These are phyloP conservation scores for Therioaphis trifolii DNA, from an alignment of 2,888 invertebrate genomes.

Conservation along the genomic window DNA sequence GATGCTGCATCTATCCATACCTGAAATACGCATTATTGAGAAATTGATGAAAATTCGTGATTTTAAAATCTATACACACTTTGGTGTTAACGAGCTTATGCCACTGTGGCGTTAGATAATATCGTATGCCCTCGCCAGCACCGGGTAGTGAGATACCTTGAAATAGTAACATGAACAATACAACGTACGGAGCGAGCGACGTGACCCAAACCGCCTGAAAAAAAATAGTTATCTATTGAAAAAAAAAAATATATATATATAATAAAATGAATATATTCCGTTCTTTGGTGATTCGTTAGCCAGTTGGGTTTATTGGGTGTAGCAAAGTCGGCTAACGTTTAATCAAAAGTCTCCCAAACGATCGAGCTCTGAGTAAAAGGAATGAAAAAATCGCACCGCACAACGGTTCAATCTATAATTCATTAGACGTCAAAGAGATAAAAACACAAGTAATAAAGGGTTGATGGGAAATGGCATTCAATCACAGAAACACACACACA, in stretches of 20 bases:
- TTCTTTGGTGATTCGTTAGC: neutral
- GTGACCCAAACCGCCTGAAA: conserved; percentile 92
- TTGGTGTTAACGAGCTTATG: conserved; percentile 81
- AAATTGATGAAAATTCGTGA: neutral
- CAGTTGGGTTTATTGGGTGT: neutral
- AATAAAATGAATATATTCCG: neutral
- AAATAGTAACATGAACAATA: conserved; percentile 84
- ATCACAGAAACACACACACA: conserved; percentile 9
- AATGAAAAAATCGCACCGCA: conserved; percentile 40
- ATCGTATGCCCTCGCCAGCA: conserved; percentile 84
- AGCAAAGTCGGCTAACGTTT: neutral
- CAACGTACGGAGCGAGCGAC: conserved; percentile 90
- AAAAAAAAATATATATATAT: neutral
- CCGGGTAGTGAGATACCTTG: conserved; percentile 89
- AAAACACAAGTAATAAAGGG: conserved; percentile 59
- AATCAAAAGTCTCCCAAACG: conserved; percentile 37
- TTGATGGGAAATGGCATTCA: conserved; percentile 48
- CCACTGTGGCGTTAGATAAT: conserved; percentile 91
- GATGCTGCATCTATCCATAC: conserved; percentile 95
- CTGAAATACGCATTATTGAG: conserved; percentile 69
- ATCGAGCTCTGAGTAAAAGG: conserved; percentile 14
- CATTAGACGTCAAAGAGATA: conserved; percentile 61
- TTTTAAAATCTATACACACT: conserved; percentile 71
- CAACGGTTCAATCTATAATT: conserved; percentile 59
- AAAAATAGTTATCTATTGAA: neutral